Evolutionary conservation across 2,888 invertebrate genomes (phyloP), one percentile per base, ranked within the genome.

Genomic region (Noctua fimbriata): DNA sequence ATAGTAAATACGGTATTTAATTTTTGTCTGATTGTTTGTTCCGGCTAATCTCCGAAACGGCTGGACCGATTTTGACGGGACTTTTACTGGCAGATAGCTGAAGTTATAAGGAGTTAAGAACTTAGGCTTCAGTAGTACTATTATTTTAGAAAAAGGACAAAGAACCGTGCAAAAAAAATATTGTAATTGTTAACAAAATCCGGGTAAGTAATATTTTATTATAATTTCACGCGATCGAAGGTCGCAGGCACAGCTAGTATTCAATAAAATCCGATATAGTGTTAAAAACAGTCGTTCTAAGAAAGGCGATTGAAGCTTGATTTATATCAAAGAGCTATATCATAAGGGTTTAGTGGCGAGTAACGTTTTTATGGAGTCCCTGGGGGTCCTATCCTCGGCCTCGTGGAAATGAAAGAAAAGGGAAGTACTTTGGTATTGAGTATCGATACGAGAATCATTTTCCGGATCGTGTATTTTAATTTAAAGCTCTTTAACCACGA

Each of bases 311-410:
- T 78, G 73, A 65, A 79, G 65, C 36, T 55, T 75, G 72, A 87
- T 87, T 87, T 88, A 87, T 87, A 66, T 28, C 49, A 83, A 73
- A 70, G 69, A 80, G 75, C 69, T 49, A 72, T 83, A 82, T 83
- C 75, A 87, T 81, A 79, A 80, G 58, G 75, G 81, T 82, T 82
- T 82, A 80, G 81, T 81, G 71, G 65, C 69, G 32, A 77, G 66
- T 77, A 67, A 78, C 74, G 66, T 81, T 87, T 87, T 87, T 84
- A 84, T 81, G 73, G 69, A 49, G 70, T 52, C 79, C 44, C 79
- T 36, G 69, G 71, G 73, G 66, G 36, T 16, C 41, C 28, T 65
- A 28, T 78, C 72, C 49, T 32, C 65, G 65, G 73, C 32, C 77
- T 52, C 55, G 76, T 70, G 58, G 80, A 84, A 87, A 79, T 78